These are phyloP conservation scores for Eurytoma adleriae DNA, from an alignment of 2,888 invertebrate species.

Conservation along the genomic window DNA sequence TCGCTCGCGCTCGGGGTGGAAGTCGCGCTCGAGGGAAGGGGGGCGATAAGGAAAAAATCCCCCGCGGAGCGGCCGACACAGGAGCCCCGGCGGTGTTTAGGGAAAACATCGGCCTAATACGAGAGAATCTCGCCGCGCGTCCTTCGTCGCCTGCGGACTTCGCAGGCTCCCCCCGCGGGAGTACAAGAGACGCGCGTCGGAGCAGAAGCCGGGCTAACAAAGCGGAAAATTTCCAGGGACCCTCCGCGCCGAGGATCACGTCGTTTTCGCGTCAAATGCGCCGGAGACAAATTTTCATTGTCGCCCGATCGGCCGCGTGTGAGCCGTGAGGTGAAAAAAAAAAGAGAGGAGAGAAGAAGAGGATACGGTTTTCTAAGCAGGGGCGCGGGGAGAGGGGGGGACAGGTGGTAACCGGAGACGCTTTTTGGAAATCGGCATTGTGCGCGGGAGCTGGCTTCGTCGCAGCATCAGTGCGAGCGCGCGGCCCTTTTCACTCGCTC, in stretches of 20 bases:
- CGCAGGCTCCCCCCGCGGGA: neutral
- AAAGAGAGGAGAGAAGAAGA: slow-evolving; percentile 7
- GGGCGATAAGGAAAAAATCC: too few species aligned
- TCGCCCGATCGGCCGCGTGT: slow-evolving; percentile 19
- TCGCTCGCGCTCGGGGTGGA: neutral
- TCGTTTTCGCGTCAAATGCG: slow-evolving; percentile 74
- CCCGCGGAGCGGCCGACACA: neutral
- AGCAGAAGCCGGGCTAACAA: slow-evolving; percentile 14
- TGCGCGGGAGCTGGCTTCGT: neutral
- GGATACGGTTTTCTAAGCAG: neutral
- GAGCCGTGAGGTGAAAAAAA: slow-evolving; percentile 1
- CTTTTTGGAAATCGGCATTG: slow-evolving; percentile 42
- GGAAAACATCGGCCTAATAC: slow-evolving; percentile 65
- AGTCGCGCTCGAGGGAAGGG: neutral
- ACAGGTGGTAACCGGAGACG: slow-evolving; percentile 71
- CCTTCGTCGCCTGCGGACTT: neutral
- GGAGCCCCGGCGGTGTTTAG: slow-evolving; percentile 22
- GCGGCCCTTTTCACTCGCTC: neutral
- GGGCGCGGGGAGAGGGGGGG: slow-evolving; percentile 54
- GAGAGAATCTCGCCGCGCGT: slow-evolving; percentile 68
- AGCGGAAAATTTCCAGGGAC: neutral
- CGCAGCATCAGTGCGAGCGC: neutral
- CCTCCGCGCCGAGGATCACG: slow-evolving; percentile 54
- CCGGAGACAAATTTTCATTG: slow-evolving; percentile 75
- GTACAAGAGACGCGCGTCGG: slow-evolving; percentile 14